These are phyloP conservation scores for Acleris literana DNA, from an alignment of 2,888 invertebrate species.

Conservation along the genomic window DNA sequence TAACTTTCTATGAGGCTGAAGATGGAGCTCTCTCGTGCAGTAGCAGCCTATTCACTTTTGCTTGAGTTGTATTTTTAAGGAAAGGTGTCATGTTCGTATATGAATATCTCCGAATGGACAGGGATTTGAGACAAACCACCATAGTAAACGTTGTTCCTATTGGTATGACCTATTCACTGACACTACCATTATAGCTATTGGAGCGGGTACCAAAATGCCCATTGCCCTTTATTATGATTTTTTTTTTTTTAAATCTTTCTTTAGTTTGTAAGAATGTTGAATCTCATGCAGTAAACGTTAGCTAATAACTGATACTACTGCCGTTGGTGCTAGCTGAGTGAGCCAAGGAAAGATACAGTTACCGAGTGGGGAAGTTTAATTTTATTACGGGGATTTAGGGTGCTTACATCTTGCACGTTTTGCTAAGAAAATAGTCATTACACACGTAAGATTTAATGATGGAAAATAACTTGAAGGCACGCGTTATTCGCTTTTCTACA, in stretches of 20 bases:
- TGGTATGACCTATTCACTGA: no score
- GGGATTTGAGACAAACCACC: no score
- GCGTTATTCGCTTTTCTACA: slow-evolving; percentile 21
- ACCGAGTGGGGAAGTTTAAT: neutral
- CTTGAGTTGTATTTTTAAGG: no score
- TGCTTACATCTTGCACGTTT: neutral
- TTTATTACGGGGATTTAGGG: neutral
- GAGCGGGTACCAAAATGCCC: no score
- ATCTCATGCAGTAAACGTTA: slow-evolving; percentile 31
- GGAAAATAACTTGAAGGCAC: slow-evolving; percentile 16
- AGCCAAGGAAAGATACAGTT: neutral
- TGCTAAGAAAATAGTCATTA: slow-evolving; percentile 1
- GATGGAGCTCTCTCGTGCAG: no score
- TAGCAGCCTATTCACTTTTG: no score
- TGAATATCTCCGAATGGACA: no score
- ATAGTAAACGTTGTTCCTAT: no score
- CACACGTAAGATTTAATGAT: slow-evolving; percentile 4
- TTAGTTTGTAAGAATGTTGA: slow-evolving; percentile 29
- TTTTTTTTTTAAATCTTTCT: neutral
- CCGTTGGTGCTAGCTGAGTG: slow-evolving; percentile 12
- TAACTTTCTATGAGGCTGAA: no score
- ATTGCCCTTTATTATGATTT: no score
- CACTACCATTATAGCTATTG: no score
- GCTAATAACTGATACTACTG: neutral
- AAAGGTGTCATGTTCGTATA: no score